A percentile compares a stretch with the other conserved stretches of the same genome.
Evolutionary conservation across 2,113 vertebrate species (phyloP).

Genomic region (Nibea coibor): DNA sequence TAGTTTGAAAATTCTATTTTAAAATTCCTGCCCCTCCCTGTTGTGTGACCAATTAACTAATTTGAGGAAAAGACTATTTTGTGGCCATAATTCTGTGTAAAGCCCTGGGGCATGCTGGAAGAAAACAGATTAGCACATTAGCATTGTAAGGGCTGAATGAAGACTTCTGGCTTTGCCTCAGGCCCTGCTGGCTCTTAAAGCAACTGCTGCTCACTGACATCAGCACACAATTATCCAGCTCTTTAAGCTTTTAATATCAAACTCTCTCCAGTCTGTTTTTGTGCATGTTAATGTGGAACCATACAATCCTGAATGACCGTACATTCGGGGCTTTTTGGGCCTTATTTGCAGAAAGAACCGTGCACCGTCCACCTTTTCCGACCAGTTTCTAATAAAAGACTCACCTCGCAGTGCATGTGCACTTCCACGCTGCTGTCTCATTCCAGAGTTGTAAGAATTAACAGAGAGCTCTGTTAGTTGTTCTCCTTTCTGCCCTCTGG

Average conservation of each 20-base stretch:
- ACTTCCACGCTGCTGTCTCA: not conserved
- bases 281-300: slow-evolving; percentile 1
- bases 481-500: slow-evolving; percentile 19
- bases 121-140: slow-evolving; percentile 61
- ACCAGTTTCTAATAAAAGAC: not conserved
- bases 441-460: slow-evolving; percentile 30
- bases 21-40: not conserved
- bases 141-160: slow-evolving; percentile 40
- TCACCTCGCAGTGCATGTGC: not conserved
- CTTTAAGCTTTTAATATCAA: slow-evolving; percentile 21
- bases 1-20: not conserved
- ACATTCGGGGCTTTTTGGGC: not conserved
- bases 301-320: not conserved
- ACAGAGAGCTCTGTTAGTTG: not conserved
- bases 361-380: not conserved
- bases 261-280: not conserved
- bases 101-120: slow-evolving; percentile 34
- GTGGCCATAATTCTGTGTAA: slow-evolving; percentile 28
- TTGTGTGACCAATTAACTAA: slow-evolving; percentile 53
- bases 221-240: slow-evolving; percentile 21
- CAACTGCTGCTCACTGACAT: slow-evolving; percentile 41
- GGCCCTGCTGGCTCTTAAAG: slow-evolving; percentile 39
- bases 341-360: not conserved
- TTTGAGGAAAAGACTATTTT: slow-evolving; percentile 45
- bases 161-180: slow-evolving; percentile 46